phyloP scores from a whole-genome alignment of 1,140 invertebrate species.

The Sesamia nonagrioides region DNA sequence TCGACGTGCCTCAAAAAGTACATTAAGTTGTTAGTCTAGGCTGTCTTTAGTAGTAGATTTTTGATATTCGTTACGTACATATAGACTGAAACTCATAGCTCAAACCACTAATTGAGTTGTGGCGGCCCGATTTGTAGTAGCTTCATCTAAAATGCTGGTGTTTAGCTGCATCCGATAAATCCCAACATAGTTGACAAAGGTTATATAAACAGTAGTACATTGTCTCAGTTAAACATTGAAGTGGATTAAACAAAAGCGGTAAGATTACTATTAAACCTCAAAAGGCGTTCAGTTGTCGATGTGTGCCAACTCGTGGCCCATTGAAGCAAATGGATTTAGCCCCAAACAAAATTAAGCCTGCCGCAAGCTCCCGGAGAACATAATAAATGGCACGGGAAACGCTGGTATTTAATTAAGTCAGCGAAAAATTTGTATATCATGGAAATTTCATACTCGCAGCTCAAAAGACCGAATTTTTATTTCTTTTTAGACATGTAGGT shows the following conservation, averaged over 20 bases:
- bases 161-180: too few relatives aligned
- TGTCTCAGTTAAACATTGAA: neutral
- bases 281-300: constrained; percentile 39
- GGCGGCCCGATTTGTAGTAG: too few relatives aligned
- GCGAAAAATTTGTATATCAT: constrained; percentile 7
- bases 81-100: too few relatives aligned
- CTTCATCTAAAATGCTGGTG: too few relatives aligned
- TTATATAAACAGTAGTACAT: constrained; percentile 1
- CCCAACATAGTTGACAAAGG: neutral
- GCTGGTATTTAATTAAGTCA: constrained; percentile 47
- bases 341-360: constrained; percentile 43
- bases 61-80: too few relatives aligned
- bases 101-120: too few relatives aligned
- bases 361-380: constrained; percentile 28
- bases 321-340: constrained; percentile 30
- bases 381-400: constrained; percentile 35
- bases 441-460: neutral
- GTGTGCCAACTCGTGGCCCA: constrained; percentile 36
- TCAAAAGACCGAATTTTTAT: neutral
- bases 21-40: too few relatives aligned
- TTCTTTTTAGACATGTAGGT: too few relatives aligned
- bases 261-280: constrained; percentile 37
- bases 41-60: too few relatives aligned
- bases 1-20: too few relatives aligned
- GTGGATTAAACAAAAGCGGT: constrained; percentile 39